phyloP scores from a whole-genome alignment of 2,888 invertebrate species.

The Endotricha flammealis region DNA sequence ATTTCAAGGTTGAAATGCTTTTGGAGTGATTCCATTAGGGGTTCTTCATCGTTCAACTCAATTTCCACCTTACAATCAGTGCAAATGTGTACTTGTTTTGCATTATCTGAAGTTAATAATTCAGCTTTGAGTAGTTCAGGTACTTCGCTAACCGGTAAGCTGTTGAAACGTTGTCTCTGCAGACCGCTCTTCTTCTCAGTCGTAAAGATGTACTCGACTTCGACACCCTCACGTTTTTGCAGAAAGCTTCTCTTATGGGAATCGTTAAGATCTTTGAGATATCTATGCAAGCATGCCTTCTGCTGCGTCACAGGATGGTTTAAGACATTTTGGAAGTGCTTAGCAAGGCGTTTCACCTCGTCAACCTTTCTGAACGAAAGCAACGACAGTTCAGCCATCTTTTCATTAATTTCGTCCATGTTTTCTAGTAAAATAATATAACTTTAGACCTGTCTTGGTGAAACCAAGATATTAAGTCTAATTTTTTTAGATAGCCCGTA shows the following conservation, averaged over 20 bases:
- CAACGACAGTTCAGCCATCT: conserved; percentile 46
- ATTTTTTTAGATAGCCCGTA: conserved; percentile 25
- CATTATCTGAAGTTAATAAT: conserved; percentile 46
- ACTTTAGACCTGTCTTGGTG: conserved; percentile 38
- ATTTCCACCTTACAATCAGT: conserved; percentile 67
- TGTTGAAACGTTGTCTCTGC: conserved; percentile 66
- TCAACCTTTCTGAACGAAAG: conserved; percentile 62
- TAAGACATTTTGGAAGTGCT: conserved; percentile 53
- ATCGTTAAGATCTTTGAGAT: conserved; percentile 48
- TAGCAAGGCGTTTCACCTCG: conserved; percentile 57
- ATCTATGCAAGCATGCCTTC: conserved; percentile 41
- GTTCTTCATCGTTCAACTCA: conserved; percentile 62
- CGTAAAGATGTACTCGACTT: conserved; percentile 69
- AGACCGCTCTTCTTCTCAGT: conserved; percentile 67
- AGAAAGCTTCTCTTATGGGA: conserved; percentile 53
- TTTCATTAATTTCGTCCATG: conserved; percentile 26
- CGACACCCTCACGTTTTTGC: conserved; percentile 55
- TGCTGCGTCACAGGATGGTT: conserved; percentile 53
- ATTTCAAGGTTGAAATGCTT: conserved; percentile 61
- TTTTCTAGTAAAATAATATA: conserved; percentile 22
- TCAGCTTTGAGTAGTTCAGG: conserved; percentile 65
- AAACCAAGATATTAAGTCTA: conserved; percentile 26
- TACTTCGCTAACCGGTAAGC: conserved; percentile 65
- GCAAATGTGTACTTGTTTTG: conserved; percentile 67
- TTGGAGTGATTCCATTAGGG: conserved; percentile 65